Base-by-base conservation (phyloP, 1,140 invertebrate species). In the Melipona quadrifasciata region DNA sequence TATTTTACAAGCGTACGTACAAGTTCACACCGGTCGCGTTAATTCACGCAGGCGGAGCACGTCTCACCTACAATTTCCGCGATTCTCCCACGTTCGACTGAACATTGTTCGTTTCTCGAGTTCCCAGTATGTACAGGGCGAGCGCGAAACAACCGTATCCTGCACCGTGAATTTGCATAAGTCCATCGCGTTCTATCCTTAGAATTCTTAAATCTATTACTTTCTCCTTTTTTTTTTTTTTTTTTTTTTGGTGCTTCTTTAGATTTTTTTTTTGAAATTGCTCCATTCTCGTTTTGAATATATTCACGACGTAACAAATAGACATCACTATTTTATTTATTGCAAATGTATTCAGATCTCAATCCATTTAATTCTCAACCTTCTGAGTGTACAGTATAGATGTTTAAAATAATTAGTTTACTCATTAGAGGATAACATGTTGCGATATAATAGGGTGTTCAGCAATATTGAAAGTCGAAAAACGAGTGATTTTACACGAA, bases 71-170 rank as follows among this genome's bases (percentile, higher is more conserved):
- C 64, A 53, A 75, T 84, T 79, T 86, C 71, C 77, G 53, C 51
- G 71, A 72, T 80, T 85, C 78, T 86, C 85, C 75, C 85, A 86
- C 81, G 85, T 79, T 84, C 58, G 53, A 55, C 6, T 24, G 34
- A 55, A 67, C 70, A 84, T 73, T 80, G 82, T 80, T 85, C 53
- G 55, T 34, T 75, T 24, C 65, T 72, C 39, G 76, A 39, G 55
- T 57, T 58, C 68, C 19, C 47, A 47, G 19, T 53, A 47, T 47
- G 6, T 47, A 51, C 61, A 19, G 39, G 57, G 6, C 34, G 58
- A 84, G 53, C 39, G 67, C 76, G 51, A 64, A 72, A 67, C 68
- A 71, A 84, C 27, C 68, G 57, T 47, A 73, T 80, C 70, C 58
- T 80, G 82, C 58, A 65, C 53, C 51, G 57, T 64, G 67, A 74